phyloP scores from a whole-genome alignment of 2,888 invertebrate genomes.

The Brachyptera putata region DNA sequence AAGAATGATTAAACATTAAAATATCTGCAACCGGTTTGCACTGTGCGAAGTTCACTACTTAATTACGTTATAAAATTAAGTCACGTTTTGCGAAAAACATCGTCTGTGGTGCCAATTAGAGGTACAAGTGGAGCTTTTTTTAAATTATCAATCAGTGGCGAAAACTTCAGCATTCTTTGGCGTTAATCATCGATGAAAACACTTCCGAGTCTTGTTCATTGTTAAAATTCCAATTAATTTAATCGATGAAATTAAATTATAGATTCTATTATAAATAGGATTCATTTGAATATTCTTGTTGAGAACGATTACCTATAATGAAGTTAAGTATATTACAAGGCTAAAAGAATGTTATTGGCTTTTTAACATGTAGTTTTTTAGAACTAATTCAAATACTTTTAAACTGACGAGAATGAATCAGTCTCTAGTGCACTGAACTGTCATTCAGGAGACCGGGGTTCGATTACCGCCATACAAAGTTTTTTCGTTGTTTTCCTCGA shows the following conservation, averaged over 20 bases:
- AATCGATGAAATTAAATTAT: not conserved
- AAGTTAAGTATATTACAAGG: too few relatives aligned
- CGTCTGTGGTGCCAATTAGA: slow-evolving; percentile 15
- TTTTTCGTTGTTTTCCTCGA: too few relatives aligned
- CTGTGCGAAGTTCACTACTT: not conserved
- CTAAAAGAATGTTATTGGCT: too few relatives aligned
- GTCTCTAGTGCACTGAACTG: too few relatives aligned
- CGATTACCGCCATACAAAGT: too few relatives aligned
- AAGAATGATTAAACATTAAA: not conserved
- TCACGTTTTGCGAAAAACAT: slow-evolving; percentile 13
- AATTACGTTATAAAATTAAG: slow-evolving; percentile 20
- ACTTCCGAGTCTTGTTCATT: not conserved
- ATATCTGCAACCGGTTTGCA: not conserved
- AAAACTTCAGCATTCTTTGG: too few relatives aligned
- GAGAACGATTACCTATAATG: too few relatives aligned
- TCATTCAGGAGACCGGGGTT: too few relatives aligned
- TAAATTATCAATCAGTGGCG: slow-evolving; percentile 16
- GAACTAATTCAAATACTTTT: too few relatives aligned
- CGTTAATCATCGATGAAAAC: not conserved
- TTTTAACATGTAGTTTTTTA: too few relatives aligned
- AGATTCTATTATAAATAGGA: not conserved
- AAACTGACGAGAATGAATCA: too few relatives aligned
- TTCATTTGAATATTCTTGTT: too few relatives aligned
- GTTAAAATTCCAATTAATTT: not conserved
- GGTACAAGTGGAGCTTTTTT: slow-evolving; percentile 19